Percentiles rank a stretch among this genome's conserved stretches.
Evolutionary conservation across 2,888 invertebrate genomes (phyloP).

Genomic region (Plagiodera versicolora): DNA sequence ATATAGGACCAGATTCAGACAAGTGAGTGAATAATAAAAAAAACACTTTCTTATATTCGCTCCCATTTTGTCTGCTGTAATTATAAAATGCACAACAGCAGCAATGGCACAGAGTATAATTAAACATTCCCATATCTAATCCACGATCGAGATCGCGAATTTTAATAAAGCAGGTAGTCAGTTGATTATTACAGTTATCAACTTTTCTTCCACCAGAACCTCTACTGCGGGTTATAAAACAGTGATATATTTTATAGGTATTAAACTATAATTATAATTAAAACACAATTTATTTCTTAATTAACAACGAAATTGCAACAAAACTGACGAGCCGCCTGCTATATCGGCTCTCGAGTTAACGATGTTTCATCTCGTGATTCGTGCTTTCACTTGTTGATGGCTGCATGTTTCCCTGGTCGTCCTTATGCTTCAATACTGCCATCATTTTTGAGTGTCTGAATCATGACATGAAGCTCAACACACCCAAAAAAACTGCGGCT

Average conservation of each 20-base stretch:
- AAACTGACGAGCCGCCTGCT: neutral
- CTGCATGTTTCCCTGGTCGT: neutral
- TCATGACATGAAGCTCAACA: too few relatives aligned
- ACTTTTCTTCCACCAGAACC: neutral
- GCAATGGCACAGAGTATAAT: neutral
- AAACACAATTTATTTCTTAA: constrained; percentile 21
- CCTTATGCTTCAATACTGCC: too few relatives aligned
- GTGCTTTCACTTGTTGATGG: neutral
- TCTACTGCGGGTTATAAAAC: neutral
- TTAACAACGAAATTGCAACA: constrained; percentile 1
- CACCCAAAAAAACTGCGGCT: too few relatives aligned
- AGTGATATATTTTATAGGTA: constrained; percentile 19
- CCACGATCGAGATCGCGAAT: constrained; percentile 8
- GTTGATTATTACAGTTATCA: constrained; percentile 13
- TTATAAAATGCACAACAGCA: neutral
- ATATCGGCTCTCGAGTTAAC: neutral
- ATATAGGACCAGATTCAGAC: neutral
- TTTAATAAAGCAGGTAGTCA: constrained; percentile 13
- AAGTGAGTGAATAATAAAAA: neutral
- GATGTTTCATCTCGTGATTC: neutral
- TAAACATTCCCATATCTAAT: constrained; percentile 7
- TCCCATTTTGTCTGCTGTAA: neutral
- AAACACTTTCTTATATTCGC: neutral
- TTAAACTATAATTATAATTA: constrained; percentile 15
- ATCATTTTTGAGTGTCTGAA: too few relatives aligned